Evolutionary conservation across 2,113 vertebrate species (phyloP).

Genomic region (Peromyscus leucopus): DNA sequence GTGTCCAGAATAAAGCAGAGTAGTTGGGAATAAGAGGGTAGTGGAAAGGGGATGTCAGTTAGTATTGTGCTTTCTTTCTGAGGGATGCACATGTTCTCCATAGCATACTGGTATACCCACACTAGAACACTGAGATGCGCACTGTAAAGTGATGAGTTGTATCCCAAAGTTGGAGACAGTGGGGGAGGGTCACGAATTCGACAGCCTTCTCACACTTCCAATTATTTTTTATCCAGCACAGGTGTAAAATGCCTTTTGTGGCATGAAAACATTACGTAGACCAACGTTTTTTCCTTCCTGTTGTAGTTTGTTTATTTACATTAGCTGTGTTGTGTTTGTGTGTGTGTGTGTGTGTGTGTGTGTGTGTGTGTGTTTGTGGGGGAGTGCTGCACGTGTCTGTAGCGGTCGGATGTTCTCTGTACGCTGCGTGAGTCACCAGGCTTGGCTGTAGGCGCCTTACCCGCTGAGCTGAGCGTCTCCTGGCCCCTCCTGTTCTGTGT

Average conservation of each 20-base stretch:
- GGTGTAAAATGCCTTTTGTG: neutral
- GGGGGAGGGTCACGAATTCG: neutral
- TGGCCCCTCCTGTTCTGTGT: neutral
- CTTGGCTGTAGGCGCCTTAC: neutral
- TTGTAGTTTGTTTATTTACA: neutral
- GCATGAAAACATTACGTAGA: slow-evolving; percentile 4
- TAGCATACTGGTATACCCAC: neutral
- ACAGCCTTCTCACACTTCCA: neutral
- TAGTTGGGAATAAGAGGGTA: neutral
- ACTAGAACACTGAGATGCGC: neutral
- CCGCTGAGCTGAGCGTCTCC: neutral
- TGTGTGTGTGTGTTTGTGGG: neutral
- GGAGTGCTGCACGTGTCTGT: neutral
- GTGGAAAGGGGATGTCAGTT: neutral
- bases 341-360: too few relatives aligned
- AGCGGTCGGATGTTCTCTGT: neutral
- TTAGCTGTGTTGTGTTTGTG: neutral
- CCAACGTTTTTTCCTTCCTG: slow-evolving; percentile 39
- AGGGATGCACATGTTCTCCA: neutral
- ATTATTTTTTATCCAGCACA: neutral
- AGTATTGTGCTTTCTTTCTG: neutral
- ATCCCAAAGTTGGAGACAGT: neutral
- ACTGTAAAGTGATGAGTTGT: neutral
- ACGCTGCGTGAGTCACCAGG: neutral
- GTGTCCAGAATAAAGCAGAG: neutral